Base-by-base conservation (phyloP, 2,113 vertebrate genomes). In the Festucalex cinctus region DNA sequence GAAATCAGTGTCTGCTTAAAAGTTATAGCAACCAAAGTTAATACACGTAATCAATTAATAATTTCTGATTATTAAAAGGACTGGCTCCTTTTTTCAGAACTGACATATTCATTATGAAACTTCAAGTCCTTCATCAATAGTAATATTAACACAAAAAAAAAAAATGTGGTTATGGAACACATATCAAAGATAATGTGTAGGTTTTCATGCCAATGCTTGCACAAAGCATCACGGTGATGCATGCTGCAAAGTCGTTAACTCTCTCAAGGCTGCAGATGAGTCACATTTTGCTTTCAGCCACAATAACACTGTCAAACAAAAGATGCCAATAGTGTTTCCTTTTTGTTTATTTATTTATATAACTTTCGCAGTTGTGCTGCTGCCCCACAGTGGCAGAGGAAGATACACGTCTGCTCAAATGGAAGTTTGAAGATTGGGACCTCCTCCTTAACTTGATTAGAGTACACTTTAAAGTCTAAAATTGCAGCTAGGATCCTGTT, bases 371-470 rank as follows among this genome's bases (percentile, higher is more conserved):
- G 49, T 53, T 24, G 20, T 54, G 24, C 6, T 57, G 6, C 5
- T 57, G 54, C 54, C 26, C 16, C 26, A 32, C 26, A 57, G 54
- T 57, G 26, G 54, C 16, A 1, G 28, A 32, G 7, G 6, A 6
- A 16, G 28, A 32, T 1, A 51, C 64, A 60, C 54, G 59, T 14
- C 8, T 64, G 41, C 71, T 57, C 48, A 67, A 65, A 54, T 59
- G 13, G 17, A 69, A 32, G 64, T 63, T 77, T 66, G 57, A 70
- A 57, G n/a, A 53, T 22, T 35, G 63, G 14, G 46, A 70, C 68
- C 17, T 46, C 63, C 64, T 70, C 74, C 24, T 83, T 80, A 63
- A 74, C 69, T 78, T 68, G 77, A 89, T 88, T 83, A 75, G 66
- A 74, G 35, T 68, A 63, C 68, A 53, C 26, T 83, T 83, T 86